Evolutionary conservation across 92 coral and sea anemone species (phyloP).

Genomic region (Umimayanthus chanpuru): DNA sequence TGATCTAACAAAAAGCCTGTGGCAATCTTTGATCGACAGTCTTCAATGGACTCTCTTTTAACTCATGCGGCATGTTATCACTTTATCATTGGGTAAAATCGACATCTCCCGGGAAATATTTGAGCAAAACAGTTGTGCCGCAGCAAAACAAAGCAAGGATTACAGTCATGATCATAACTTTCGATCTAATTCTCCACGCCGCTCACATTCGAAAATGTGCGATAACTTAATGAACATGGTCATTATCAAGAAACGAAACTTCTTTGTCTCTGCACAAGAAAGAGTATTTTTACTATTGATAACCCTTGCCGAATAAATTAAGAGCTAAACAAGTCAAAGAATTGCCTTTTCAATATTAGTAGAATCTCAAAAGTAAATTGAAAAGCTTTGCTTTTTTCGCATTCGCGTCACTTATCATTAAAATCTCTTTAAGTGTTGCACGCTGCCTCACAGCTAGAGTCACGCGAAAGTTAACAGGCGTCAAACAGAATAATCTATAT

Average conservation of each 20-base stretch:
- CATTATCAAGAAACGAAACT: background rate
- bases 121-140: conserved; percentile 36
- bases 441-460: background rate
- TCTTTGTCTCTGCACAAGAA: background rate
- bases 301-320: conserved; percentile 17
- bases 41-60: background rate
- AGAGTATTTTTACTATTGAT: background rate
- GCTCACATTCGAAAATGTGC: background rate
- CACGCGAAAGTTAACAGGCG: no score
- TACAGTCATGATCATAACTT: background rate
- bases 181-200: background rate
- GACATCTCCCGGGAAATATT: conserved; percentile 36
- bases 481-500: background rate
- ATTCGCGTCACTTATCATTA: background rate
- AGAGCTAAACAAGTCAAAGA: background rate
- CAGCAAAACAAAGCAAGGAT: conserved; percentile 21
- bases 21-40: conserved; percentile 20
- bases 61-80: conserved; percentile 6
- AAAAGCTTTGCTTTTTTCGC: background rate
- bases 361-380: background rate
- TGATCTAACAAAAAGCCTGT: conserved; percentile 2
- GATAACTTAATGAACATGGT: background rate
- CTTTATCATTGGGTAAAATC: conserved; percentile 18
- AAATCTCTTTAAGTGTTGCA: conserved; percentile 2
- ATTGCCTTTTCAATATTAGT: background rate